Percentiles rank a stretch among this genome's conserved stretches.
These are phyloP conservation scores for Cyclophora punctaria DNA, from an alignment of 2,888 invertebrate species.

Conservation along the genomic window DNA sequence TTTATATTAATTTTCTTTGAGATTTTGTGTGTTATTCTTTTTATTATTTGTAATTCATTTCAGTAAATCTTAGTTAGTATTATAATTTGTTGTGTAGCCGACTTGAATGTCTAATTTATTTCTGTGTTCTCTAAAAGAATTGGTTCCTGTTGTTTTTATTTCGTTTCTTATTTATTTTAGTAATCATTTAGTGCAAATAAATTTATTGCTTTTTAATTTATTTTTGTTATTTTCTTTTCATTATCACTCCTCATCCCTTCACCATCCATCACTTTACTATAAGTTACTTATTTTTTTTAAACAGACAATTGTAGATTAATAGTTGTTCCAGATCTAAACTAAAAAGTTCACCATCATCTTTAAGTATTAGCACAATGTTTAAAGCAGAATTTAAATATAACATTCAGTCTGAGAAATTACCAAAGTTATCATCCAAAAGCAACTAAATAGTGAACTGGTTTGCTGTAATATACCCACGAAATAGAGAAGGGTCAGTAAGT, in stretches of 20 bases:
- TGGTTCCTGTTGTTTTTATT: constrained; percentile 76
- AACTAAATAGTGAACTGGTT: too few species aligned
- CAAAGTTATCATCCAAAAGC: too few species aligned
- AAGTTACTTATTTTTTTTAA: too few species aligned
- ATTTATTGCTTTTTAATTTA: constrained; percentile 65
- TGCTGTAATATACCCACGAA: too few species aligned
- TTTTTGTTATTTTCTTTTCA: constrained; percentile 37
- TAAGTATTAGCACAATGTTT: too few species aligned
- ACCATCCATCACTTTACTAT: neutral
- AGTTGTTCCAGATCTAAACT: too few species aligned
- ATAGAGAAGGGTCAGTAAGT: too few species aligned
- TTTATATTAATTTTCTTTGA: constrained; percentile 43
- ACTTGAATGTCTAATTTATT: constrained; percentile 30
- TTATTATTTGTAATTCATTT: constrained; percentile 26
- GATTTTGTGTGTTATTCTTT: constrained; percentile 44
- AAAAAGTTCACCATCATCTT: too few species aligned
- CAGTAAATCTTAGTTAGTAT: constrained; percentile 21
- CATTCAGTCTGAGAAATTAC: too few species aligned
- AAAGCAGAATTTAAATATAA: too few species aligned
- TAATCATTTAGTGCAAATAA: constrained; percentile 63
- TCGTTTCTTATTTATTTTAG: constrained; percentile 66
- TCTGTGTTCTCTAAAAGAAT: constrained; percentile 37
- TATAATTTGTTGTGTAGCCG: constrained; percentile 37
- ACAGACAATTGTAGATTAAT: too few species aligned
- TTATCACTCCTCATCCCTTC: constrained; percentile 4